Conservation (phyloP, 2,113 vertebrate species). For the Halichoerus grypus region DNA sequence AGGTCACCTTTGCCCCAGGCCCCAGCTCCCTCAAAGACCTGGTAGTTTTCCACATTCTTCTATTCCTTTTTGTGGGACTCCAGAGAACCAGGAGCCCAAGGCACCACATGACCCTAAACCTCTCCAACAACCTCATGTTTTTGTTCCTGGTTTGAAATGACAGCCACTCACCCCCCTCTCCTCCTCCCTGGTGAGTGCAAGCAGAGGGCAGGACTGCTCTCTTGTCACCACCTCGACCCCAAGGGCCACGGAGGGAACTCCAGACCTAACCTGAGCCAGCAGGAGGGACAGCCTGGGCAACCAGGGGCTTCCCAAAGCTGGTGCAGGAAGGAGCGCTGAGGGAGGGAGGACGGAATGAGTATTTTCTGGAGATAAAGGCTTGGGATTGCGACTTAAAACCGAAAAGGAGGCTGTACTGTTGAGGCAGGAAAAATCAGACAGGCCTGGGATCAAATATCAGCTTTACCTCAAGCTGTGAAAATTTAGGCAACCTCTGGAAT, state of each 20-base stretch:
- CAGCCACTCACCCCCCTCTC: neutral
- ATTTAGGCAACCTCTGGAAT: neutral
- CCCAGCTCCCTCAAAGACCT: neutral
- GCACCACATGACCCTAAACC: neutral
- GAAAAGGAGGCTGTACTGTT: neutral
- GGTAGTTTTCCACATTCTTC: constrained; percentile 29
- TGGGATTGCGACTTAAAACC: constrained; percentile 31
- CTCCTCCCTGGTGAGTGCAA: neutral
- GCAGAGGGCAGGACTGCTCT: neutral
- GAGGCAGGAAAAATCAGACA: neutral
- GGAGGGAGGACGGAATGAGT: neutral
- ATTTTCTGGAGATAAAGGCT: neutral
- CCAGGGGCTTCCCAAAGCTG: neutral
- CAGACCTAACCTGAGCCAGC: neutral
- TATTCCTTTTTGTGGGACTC: neutral
- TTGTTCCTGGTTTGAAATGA: constrained; percentile 40
- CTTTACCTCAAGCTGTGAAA: constrained; percentile 26
- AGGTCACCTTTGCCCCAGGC: neutral
- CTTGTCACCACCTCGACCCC: neutral
- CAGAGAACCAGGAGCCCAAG: neutral
- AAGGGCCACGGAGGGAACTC: neutral
- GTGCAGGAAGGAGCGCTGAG: neutral
- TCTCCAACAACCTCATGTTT: neutral
- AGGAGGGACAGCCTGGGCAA: neutral
- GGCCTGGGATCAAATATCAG: constrained; percentile 27